Base-by-base conservation (phyloP, 2,888 invertebrate genomes). In the Biston betularia region DNA sequence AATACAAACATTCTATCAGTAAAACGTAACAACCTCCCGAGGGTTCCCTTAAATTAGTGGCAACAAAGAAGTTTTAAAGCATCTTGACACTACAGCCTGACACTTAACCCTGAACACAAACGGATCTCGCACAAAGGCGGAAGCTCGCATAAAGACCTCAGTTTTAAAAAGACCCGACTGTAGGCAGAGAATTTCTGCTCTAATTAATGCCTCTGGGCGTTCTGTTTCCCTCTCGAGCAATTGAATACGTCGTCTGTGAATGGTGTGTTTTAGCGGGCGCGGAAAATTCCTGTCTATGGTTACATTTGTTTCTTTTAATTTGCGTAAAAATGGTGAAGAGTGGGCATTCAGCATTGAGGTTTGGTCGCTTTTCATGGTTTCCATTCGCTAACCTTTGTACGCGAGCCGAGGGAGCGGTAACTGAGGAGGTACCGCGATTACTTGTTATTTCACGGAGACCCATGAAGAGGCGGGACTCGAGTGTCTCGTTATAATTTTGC, bases 191-290 rank as follows among this genome's bases (percentile, higher is more conserved):
- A 84, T 89, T 83, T 90, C 92, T 88, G 90, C 92, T 92, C 93
- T 94, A 94, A 93, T 94, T 94, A 93, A 92, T 90, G 93, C 94
- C 92, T 88, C 87, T 86, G 93, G 93, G 90, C 90, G 90, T 89
- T 88, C 89, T 88, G 85, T 88, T 90, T 85, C 89, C 77, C 89
- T 86, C 89, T 89, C 88, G 82, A 89, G 86, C 87, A 86, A 89
- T 87, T 90, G 89, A 91, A 92, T 89, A 84, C 85, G 76, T 79
- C 84, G 85, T 83, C 85, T 81, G 83, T 91, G 91, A 92, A 92
- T 92, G 90, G 88, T 86, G 87, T 80, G 87, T 87, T 91, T 92
- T 90, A 90, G 82, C 89, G 85, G 81, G 83, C 87, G 85, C 87
- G 86, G 86, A 55, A 84, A 24, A 83, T 83, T 85, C 83, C 87